These are phyloP conservation scores for Allygus modestus DNA, from an alignment of 2,888 invertebrate genomes.

Conservation along the genomic window DNA sequence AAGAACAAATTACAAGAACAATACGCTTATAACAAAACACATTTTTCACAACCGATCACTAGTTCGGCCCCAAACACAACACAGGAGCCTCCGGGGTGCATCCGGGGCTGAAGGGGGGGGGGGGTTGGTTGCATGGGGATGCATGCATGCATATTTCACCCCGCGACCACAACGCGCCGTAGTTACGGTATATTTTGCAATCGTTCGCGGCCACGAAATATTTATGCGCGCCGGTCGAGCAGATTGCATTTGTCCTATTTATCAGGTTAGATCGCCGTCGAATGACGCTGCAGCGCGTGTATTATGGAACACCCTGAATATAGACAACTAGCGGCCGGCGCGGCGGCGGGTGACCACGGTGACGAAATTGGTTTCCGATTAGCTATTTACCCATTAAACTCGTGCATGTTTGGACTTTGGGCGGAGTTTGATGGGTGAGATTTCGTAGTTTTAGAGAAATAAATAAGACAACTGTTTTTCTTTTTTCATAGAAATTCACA, in stretches of 20 bases:
- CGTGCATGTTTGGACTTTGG: not conserved
- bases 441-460: too few relatives aligned
- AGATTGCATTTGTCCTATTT: slow-evolving; percentile 58
- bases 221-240: slow-evolving; percentile 41
- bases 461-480: too few relatives aligned
- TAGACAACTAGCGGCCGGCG: slow-evolving; percentile 5
- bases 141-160: slow-evolving; percentile 44
- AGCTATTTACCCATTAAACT: slow-evolving; percentile 36
- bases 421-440: not conserved
- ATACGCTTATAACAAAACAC: too few relatives aligned
- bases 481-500: too few relatives aligned
- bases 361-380: slow-evolving; percentile 35
- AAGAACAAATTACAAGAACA: too few relatives aligned
- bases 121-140: slow-evolving; percentile 3
- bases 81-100: slow-evolving; percentile 11
- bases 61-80: too few relatives aligned
- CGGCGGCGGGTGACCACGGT: slow-evolving; percentile 25
- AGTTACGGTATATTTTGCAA: slow-evolving; percentile 56
- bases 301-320: slow-evolving; percentile 48
- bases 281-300: slow-evolving; percentile 7
- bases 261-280: slow-evolving; percentile 45
- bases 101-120: not conserved
- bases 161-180: slow-evolving; percentile 27
- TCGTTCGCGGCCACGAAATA: slow-evolving; percentile 52
- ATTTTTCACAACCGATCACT: too few relatives aligned